Percentiles rank a stretch among this genome's conserved stretches.
phyloP scores from a whole-genome alignment of 2,797 vertebrate genomes.

The Ibycter americanus region DNA sequence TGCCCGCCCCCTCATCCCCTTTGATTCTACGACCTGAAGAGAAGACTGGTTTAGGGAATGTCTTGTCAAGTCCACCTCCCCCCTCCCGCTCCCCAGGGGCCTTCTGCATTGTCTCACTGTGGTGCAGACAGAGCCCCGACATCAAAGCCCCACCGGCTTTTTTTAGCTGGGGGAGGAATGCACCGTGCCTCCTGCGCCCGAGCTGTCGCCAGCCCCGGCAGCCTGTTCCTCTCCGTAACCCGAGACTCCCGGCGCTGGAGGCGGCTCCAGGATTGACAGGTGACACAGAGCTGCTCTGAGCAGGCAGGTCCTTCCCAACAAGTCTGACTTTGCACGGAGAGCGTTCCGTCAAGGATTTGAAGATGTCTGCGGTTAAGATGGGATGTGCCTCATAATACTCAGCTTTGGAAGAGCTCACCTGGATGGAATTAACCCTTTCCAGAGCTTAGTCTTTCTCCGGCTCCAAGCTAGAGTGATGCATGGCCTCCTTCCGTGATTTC shows the following conservation, averaged over 20 bases:
- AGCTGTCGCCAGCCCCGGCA: slow-evolving; percentile 73
- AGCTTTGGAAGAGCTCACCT: neutral
- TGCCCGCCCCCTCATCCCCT: slow-evolving; percentile 29
- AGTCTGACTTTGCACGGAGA: slow-evolving; percentile 79
- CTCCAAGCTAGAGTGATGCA: rapidly evolving
- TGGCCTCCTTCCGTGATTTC: neutral
- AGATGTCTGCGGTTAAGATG: neutral
- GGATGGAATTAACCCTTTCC: slow-evolving; percentile 38
- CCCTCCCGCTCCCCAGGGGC: slow-evolving; percentile 68
- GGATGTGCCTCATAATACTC: neutral
- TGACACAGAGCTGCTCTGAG: slow-evolving; percentile 51
- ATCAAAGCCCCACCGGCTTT: slow-evolving; percentile 79
- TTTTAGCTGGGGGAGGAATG: slow-evolving; percentile 85
- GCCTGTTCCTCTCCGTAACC: slow-evolving; percentile 48
- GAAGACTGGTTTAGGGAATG: slow-evolving; percentile 44
- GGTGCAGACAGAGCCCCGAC: slow-evolving; percentile 72
- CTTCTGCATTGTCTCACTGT: slow-evolving; percentile 70
- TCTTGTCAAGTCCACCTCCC: slow-evolving; percentile 66
- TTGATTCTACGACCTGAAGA: slow-evolving; percentile 31
- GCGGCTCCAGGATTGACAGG: slow-evolving; percentile 60
- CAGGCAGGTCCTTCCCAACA: slow-evolving; percentile 62
- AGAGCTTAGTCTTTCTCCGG: neutral
- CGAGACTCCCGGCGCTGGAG: slow-evolving; percentile 64
- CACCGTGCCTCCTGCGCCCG: slow-evolving; percentile 38
- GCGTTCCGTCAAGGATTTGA: neutral